phyloP scores from a whole-genome alignment of 2,888 invertebrate species.

The Vanessa cardui region DNA sequence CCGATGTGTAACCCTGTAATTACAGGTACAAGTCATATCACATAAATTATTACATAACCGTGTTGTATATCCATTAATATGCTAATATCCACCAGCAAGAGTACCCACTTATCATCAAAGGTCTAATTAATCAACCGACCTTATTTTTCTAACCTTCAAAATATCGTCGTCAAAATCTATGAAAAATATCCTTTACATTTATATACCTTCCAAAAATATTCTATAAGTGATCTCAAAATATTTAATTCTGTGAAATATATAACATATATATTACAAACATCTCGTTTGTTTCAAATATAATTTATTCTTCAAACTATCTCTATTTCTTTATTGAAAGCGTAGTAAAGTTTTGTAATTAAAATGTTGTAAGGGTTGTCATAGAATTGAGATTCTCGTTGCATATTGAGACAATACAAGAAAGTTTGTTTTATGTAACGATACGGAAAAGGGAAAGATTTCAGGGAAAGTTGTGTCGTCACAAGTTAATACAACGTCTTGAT shows the following conservation, averaged over 20 bases:
- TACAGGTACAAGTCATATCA: too few relatives aligned
- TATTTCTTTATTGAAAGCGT: constrained; percentile 9
- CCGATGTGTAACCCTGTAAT: too few relatives aligned
- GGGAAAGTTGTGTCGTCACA: constrained; percentile 49
- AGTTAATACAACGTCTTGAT: constrained; percentile 62
- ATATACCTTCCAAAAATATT: too few relatives aligned
- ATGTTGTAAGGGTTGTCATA: constrained; percentile 21
- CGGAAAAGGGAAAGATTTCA: constrained; percentile 43
- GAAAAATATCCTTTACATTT: too few relatives aligned
- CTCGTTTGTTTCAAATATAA: neutral
- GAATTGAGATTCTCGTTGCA: constrained; percentile 26
- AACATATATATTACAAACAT: neutral
- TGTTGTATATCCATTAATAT: too few relatives aligned
- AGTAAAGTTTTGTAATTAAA: constrained; percentile 31
- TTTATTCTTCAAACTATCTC: neutral
- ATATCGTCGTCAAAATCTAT: too few relatives aligned
- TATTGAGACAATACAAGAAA: constrained; percentile 31
- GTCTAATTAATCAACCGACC: too few relatives aligned
- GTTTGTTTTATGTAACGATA: constrained; percentile 37
- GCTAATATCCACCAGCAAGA: too few relatives aligned
- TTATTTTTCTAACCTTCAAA: too few relatives aligned
- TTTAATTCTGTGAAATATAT: neutral
- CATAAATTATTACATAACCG: too few relatives aligned
- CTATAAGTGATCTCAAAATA: too few relatives aligned
- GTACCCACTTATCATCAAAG: too few relatives aligned